These are phyloP conservation scores for Sebastes fasciatus DNA, from an alignment of 2,113 vertebrate genomes.

Conservation along the genomic window DNA sequence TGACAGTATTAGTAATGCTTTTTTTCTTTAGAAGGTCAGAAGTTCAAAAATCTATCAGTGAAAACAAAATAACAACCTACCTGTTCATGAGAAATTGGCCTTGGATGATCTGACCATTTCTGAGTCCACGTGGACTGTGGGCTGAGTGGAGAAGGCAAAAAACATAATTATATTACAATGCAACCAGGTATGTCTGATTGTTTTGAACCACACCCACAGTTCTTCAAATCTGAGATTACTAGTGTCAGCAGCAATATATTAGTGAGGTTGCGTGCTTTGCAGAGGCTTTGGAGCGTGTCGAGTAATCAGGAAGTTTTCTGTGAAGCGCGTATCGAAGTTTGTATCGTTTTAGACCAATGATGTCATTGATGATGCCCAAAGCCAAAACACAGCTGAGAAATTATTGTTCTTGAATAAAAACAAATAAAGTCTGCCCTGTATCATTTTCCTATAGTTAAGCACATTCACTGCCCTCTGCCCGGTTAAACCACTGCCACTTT, in stretches of 20 bases:
- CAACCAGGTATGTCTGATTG: neutral
- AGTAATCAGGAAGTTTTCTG: too few relatives aligned
- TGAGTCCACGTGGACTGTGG: constrained; percentile 78
- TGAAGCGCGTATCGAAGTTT: too few relatives aligned
- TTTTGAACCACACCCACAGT: neutral
- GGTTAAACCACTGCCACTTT: too few relatives aligned
- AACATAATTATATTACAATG: neutral
- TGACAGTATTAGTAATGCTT: neutral
- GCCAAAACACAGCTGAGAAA: too few relatives aligned
- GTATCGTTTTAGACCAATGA: too few relatives aligned
- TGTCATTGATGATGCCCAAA: too few relatives aligned
- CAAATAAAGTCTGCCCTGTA: too few relatives aligned
- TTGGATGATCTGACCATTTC: constrained; percentile 83
- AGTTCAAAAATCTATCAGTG: neutral
- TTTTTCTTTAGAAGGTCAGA: neutral
- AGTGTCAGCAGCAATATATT: neutral
- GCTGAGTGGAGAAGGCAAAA: constrained; percentile 74
- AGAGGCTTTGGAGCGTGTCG: too few relatives aligned
- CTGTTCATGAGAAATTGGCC: constrained; percentile 78
- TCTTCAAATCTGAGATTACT: neutral
- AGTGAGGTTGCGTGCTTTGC: too few relatives aligned
- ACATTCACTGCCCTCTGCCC: too few relatives aligned
- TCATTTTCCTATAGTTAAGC: too few relatives aligned
- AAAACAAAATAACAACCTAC: constrained; percentile 69
- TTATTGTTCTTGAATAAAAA: too few relatives aligned